Percentiles rank a stretch among this genome's conserved stretches.
Conservation (phyloP, 2,888 invertebrate species). For the Galeruca laticollis region DNA sequence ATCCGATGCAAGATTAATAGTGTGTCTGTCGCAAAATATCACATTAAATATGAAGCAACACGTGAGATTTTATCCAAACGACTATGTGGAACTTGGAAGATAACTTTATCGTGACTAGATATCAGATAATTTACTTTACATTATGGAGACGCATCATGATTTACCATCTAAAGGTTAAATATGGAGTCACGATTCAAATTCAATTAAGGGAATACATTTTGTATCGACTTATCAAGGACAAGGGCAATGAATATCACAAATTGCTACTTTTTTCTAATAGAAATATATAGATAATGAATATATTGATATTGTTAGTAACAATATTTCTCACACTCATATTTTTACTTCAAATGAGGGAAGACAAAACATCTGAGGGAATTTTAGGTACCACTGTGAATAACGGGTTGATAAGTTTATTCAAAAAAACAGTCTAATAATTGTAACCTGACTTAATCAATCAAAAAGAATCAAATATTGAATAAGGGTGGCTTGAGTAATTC, state of each 20-base stretch:
- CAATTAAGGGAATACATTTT: not conserved
- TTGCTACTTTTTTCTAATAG: too few species aligned
- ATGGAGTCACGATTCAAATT: not conserved
- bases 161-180: not conserved
- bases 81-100: slow-evolving; percentile 33
- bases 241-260: not conserved
- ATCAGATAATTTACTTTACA: slow-evolving; percentile 29
- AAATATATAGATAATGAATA: too few species aligned
- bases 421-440: too few species aligned
- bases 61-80: slow-evolving; percentile 39
- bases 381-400: too few species aligned
- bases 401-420: too few species aligned
- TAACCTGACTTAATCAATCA: too few species aligned
- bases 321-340: too few species aligned
- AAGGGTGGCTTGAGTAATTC: too few species aligned
- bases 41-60: slow-evolving; percentile 50
- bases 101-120: slow-evolving; percentile 45
- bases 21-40: slow-evolving; percentile 45
- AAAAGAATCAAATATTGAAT: too few species aligned
- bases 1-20: slow-evolving; percentile 57
- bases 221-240: not conserved
- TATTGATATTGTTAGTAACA: too few species aligned
- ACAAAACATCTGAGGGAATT: too few species aligned
- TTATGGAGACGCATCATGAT: slow-evolving; percentile 8
- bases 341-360: too few species aligned